Base-by-base conservation (phyloP, 2,113 vertebrate genomes). In the Dolichallabes microphthalmus region DNA sequence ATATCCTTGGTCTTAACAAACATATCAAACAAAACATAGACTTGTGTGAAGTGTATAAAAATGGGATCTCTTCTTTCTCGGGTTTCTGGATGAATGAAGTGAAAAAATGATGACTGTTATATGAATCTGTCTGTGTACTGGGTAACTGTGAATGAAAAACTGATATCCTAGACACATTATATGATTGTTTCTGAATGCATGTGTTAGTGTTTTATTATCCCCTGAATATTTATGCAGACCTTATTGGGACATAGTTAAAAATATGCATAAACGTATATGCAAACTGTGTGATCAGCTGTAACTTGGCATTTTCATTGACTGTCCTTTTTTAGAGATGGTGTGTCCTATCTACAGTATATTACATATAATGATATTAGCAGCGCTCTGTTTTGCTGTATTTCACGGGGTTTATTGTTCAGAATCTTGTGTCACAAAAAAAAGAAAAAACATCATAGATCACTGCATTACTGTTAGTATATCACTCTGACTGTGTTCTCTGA, bases 291-390 rank as follows among this genome's bases (percentile, higher is more conserved):
- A 53, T 30, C 39, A 30, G n/a, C 17, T 76, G 75, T 68, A 68
- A 12, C 63, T 35, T 15, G 39, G 57, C 32, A 66, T 30, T 66
- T 50, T 82, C 52, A n/a, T 73, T 35, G 58, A 20, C 13, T 30
- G 19, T 45, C 27, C 30, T 61, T 66, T 17, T 55, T 9, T 79
- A 14, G 50, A 85, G 39, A 76, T 53, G 35, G 19, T 63, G 19
- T 35, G 13, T 60, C 69, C 32, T 61, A 55, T 53, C 27, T 63
- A 45, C 45, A 8, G 45, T 45, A 3, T 83, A 55, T n/a, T 4
- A 27, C 19, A 63, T 14, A 12, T 86, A 27, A 82, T 75, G 66
- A 27, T 57, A 55, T 86, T 39, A 81, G 15, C 78, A 86, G 84
- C 68, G 5, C 13, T 45, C 19, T 32, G 14, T 74, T 55, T 73